Percentiles rank a stretch among this genome's conserved stretches.
These are phyloP conservation scores for Columba janthina DNA, from an alignment of 2,113 vertebrate species.

Conservation along the genomic window DNA sequence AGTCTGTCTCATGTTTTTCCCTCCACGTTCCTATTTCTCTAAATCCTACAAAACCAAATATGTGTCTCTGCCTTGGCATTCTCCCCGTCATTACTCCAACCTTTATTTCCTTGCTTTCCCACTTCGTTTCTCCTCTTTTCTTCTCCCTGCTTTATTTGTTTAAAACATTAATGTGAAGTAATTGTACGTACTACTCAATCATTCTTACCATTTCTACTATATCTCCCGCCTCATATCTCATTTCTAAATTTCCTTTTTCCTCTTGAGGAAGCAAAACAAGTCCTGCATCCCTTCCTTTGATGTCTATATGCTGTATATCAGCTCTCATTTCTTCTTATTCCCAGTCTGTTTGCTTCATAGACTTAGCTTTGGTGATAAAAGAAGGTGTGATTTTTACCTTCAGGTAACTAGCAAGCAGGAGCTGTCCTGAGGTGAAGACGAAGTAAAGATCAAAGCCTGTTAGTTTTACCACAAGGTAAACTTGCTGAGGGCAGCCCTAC, in stretches of 20 bases:
- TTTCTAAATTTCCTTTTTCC: neutral
- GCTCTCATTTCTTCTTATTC: constrained; percentile 1
- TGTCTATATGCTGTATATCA: neutral
- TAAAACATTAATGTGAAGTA: neutral
- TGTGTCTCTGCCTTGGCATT: neutral
- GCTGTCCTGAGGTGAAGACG: constrained; percentile 16
- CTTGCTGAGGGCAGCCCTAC: constrained; percentile 3
- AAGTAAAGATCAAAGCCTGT: constrained; percentile 46
- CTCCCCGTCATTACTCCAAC: neutral
- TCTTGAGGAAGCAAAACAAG: neutral
- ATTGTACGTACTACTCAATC: neutral
- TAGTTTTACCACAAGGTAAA: constrained; percentile 17
- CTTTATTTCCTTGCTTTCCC: neutral
- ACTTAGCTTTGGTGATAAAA: constrained; percentile 32
- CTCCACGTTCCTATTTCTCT: neutral
- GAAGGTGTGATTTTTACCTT: constrained; percentile 41
- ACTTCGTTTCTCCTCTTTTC: neutral
- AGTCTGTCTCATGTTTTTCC: neutral
- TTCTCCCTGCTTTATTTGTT: neutral
- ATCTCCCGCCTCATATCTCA: neutral
- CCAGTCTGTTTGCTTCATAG: neutral
- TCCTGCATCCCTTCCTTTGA: neutral
- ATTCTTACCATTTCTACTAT: neutral
- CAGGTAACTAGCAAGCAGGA: constrained; percentile 11
- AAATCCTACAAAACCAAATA: neutral